phyloP scores from a whole-genome alignment of 2,888 invertebrate species.

The Nomada fucata region DNA sequence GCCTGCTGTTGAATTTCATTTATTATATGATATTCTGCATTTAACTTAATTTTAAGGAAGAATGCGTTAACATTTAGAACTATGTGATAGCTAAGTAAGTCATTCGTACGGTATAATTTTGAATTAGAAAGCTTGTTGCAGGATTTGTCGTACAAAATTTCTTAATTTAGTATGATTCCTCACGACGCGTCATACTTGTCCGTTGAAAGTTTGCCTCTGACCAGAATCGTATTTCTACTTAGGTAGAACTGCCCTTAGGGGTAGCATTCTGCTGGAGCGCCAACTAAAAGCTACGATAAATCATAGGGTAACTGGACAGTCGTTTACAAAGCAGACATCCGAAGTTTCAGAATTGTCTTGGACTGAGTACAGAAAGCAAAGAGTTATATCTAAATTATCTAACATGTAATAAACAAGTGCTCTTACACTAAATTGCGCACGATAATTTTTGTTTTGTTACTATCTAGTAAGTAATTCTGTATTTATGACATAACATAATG shows the following conservation, averaged over 20 bases:
- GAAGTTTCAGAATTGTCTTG: conserved; percentile 54
- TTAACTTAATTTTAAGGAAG: too few species aligned
- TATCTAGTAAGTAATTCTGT: too few species aligned
- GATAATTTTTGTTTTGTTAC: background rate
- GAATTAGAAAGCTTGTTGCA: conserved; percentile 9
- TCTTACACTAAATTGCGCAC: background rate
- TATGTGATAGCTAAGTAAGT: background rate
- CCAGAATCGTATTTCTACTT: conserved; percentile 71
- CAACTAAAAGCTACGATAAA: conserved; percentile 84
- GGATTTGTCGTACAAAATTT: conserved; percentile 19
- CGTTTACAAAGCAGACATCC: conserved; percentile 79
- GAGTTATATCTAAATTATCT: conserved; percentile 1
- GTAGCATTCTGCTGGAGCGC: conserved; percentile 75
- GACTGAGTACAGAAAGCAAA: conserved; percentile 10
- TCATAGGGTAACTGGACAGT: conserved; percentile 77
- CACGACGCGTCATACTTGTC: conserved; percentile 50
- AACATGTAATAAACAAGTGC: conserved; percentile 14
- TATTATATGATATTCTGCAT: too few species aligned
- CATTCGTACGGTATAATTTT: conserved; percentile 23
- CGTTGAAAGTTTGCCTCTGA: conserved; percentile 57
- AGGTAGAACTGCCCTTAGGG: conserved; percentile 34
- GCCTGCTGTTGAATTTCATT: too few species aligned
- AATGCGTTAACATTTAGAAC: too few species aligned
- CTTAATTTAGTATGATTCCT: conserved; percentile 27
- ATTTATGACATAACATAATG: too few species aligned